A percentile compares a stretch with the other conserved stretches of the same genome.
phyloP scores from a whole-genome alignment of 2,797 vertebrate genomes.

The Parotocinclus haroldoi region DNA sequence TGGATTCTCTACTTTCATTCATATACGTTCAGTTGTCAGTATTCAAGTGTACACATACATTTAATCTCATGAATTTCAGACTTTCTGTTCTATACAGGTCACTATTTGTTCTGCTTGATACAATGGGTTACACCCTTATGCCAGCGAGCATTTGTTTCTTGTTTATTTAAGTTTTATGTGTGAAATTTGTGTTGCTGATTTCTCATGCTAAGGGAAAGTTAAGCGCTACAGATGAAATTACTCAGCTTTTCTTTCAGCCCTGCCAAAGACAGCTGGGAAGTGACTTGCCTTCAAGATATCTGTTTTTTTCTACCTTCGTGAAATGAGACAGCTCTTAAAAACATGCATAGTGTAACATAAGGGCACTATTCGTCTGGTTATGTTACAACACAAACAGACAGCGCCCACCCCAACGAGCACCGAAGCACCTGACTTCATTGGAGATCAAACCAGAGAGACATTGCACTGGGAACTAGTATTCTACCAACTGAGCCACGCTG shows the following conservation, averaged over 20 bases:
- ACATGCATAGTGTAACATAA: no score
- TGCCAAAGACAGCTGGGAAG: background rate
- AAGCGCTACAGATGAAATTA: background rate
- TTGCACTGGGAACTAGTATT: no score
- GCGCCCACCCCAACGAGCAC: no score
- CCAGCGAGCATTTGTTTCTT: slow-evolving; percentile 13
- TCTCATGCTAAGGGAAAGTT: background rate
- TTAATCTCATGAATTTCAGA: background rate
- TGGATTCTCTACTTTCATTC: background rate
- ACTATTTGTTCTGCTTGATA: background rate
- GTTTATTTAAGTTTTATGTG: background rate
- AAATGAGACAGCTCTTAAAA: no score
- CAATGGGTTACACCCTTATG: background rate
- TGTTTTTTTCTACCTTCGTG: no score
- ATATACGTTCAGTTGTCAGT: background rate
- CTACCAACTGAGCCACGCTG: no score
- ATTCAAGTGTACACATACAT: slow-evolving; percentile 5
- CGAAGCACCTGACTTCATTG: no score
- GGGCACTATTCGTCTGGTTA: no score
- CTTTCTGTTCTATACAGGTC: no score
- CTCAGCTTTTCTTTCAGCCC: background rate
- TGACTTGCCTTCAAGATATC: no score
- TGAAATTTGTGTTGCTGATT: slow-evolving; percentile 12
- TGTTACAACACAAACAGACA: no score
- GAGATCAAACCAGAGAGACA: no score